Conservation (phyloP, 2,888 invertebrate genomes). For the Tortricodes alternella region DNA sequence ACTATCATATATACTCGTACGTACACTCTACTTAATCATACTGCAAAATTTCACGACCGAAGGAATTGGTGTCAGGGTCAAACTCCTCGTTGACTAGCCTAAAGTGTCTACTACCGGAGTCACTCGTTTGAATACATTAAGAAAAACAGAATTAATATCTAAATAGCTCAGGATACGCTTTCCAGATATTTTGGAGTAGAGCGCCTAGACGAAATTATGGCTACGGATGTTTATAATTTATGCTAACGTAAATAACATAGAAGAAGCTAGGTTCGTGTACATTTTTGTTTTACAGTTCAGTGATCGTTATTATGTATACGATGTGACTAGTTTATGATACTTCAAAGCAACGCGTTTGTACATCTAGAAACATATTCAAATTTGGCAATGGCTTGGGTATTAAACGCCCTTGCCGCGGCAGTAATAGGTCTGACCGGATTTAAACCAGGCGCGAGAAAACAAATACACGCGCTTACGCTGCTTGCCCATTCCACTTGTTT, state of each 20-base stretch:
- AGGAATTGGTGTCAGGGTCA: too few species aligned
- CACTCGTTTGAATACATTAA: background rate
- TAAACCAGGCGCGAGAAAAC: background rate
- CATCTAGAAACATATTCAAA: background rate
- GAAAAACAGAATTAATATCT: constrained; percentile 2
- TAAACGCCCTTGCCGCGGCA: background rate
- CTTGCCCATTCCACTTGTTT: background rate
- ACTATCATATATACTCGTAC: too few species aligned
- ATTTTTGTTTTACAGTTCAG: background rate
- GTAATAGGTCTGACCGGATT: background rate
- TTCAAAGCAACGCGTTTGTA: background rate
- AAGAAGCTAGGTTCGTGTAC: constrained; percentile 10
- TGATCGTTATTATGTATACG: background rate
- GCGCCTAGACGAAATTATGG: constrained; percentile 15
- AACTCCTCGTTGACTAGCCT: background rate
- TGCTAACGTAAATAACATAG: constrained; percentile 13
- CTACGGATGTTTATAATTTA: constrained; percentile 28
- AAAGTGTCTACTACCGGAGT: background rate
- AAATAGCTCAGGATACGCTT: constrained; percentile 11
- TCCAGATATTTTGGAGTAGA: constrained; percentile 17
- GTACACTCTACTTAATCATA: too few species aligned
- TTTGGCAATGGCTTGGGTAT: background rate
- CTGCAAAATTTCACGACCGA: too few species aligned
- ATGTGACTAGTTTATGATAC: background rate
- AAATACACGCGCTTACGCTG: background rate